Conservation (phyloP, 2,888 invertebrate species). For the Molanna angustata region DNA sequence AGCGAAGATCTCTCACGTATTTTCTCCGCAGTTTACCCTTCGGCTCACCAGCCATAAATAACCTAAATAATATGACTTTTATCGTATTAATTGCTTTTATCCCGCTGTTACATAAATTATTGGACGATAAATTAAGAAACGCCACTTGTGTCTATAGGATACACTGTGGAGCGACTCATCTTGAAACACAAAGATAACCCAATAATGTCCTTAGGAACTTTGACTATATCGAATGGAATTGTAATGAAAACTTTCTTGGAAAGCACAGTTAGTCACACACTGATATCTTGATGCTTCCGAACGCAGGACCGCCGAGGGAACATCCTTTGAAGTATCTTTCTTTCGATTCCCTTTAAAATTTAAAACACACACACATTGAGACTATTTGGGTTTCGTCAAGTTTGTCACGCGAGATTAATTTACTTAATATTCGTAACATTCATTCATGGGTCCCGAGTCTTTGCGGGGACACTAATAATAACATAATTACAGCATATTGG, state of each 20-base stretch:
- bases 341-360: background rate
- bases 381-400: conserved; percentile 10
- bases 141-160: conserved; percentile 6
- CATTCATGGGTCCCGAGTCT: conserved; percentile 6
- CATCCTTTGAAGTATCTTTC: conserved; percentile 4
- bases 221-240: too few species aligned
- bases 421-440: background rate
- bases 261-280: too few species aligned
- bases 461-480: too few species aligned
- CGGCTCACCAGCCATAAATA: conserved; percentile 16
- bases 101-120: conserved; percentile 11
- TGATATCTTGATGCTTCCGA: too few species aligned
- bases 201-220: too few species aligned
- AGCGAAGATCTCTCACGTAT: background rate
- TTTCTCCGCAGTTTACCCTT: conserved; percentile 10
- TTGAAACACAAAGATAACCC: too few species aligned
- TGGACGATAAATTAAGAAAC: conserved; percentile 14
- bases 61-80: conserved; percentile 8
- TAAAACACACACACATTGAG: conserved; percentile 10
- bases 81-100: conserved; percentile 12
- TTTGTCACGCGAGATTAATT: conserved; percentile 20
- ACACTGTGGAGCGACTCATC: too few species aligned
- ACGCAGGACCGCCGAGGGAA: too few species aligned
- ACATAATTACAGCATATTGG: too few species aligned
- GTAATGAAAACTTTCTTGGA: too few species aligned